A percentile compares a stretch with the other conserved stretches of the same genome.
These are phyloP conservation scores for Nothocercus julius DNA, from an alignment of 2,113 vertebrate species.

Conservation along the genomic window DNA sequence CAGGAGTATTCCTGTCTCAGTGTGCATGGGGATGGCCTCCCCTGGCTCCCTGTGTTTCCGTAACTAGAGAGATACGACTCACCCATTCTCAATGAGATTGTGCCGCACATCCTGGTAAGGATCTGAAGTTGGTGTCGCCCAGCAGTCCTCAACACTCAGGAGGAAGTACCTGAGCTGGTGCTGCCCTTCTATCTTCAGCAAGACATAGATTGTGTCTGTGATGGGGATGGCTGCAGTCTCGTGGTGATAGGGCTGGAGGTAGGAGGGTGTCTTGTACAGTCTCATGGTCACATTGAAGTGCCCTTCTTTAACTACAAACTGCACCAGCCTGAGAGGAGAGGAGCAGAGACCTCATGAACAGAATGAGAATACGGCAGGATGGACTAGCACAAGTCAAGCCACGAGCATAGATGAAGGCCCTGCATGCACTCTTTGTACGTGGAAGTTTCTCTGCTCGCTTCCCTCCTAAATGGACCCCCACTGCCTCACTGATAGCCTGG, in stretches of 20 bases:
- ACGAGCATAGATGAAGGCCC: accelerated
- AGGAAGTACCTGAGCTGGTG: constrained; percentile 57
- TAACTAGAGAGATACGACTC: neutral
- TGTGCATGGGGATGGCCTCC: neutral
- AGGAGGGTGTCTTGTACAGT: constrained; percentile 47
- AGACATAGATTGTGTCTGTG: constrained; percentile 16
- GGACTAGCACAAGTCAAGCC: neutral
- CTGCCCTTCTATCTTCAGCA: constrained; percentile 61
- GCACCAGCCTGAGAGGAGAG: constrained; percentile 48
- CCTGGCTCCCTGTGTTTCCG: neutral
- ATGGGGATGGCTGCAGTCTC: neutral
- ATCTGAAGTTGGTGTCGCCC: constrained; percentile 20
- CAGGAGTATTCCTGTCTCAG: neutral
- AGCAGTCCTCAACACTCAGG: constrained; percentile 66
- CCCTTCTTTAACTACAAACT: constrained; percentile 63
- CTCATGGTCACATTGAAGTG: constrained; percentile 65
- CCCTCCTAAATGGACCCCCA: neutral
- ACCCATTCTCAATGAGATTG: constrained; percentile 68
- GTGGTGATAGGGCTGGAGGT: constrained; percentile 29
- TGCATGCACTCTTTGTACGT: neutral
- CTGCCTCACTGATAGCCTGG: accelerated
- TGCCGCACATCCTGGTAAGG: neutral
- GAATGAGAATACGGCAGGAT: neutral
- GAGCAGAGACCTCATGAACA: neutral
- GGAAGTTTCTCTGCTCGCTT: neutral